These are phyloP conservation scores for Agrotis exclamationis DNA, from an alignment of 2,888 invertebrate genomes.

Conservation along the genomic window DNA sequence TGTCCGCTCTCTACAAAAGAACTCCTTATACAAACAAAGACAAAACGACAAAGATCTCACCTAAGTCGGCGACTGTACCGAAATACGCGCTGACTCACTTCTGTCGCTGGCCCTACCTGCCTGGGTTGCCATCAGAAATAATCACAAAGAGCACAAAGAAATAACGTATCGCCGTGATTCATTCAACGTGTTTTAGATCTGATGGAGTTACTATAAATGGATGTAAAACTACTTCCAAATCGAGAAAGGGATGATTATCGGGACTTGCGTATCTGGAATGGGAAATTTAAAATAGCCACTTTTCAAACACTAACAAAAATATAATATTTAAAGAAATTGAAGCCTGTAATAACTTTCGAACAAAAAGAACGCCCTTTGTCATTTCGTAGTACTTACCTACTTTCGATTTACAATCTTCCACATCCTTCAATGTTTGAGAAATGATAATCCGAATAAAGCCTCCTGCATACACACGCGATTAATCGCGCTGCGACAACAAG, in stretches of 20 bases:
- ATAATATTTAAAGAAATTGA: too few relatives aligned
- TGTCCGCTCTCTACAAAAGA: slow-evolving; percentile 47
- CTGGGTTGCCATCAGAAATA: slow-evolving; percentile 75
- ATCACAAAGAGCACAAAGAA: slow-evolving; percentile 82
- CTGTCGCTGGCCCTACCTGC: slow-evolving; percentile 66
- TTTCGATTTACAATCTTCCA: neutral
- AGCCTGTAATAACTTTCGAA: neutral
- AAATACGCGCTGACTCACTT: slow-evolving; percentile 73
- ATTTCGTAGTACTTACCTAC: neutral
- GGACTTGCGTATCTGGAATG: neutral
- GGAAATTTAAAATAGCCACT: neutral
- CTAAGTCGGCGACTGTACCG: slow-evolving; percentile 61
- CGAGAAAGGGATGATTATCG: neutral
- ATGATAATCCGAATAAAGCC: neutral
- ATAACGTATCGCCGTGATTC: slow-evolving; percentile 71
- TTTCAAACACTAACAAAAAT: too few relatives aligned
- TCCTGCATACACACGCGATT: too few relatives aligned
- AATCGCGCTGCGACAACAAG: too few relatives aligned
- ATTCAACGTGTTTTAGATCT: slow-evolving; percentile 58
- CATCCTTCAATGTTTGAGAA: neutral
- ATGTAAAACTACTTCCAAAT: slow-evolving; percentile 13
- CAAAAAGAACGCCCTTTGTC: neutral
- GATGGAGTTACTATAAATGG: slow-evolving; percentile 52
- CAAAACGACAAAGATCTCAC: slow-evolving; percentile 59
- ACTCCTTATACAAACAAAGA: slow-evolving; percentile 59